Base-by-base conservation (phyloP, 2,888 invertebrate species). In the Aquatica leii region DNA sequence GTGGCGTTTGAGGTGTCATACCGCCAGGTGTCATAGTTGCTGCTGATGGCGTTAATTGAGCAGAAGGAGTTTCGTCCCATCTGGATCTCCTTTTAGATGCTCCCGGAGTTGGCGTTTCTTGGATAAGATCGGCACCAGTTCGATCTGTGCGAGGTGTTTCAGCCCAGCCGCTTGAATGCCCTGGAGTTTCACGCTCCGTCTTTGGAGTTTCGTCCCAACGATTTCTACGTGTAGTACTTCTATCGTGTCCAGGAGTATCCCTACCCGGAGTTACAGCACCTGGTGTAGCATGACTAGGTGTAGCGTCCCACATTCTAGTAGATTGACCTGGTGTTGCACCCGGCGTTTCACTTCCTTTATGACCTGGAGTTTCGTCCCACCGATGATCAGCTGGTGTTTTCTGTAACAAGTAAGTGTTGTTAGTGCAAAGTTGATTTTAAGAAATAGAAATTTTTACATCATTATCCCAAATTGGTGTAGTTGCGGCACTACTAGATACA, bases 131-230 rank as follows among this genome's bases (percentile, higher is more conserved):
- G 1, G 80, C 90, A 0, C 88, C 87, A 2, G 91, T 90, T 58
- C 98, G 88, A 80, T 98, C 97, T 0, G 97, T 95, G 66, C 96
- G 90, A 0, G 99, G 99, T 0, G 99, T 99, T 83, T 99, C 99
- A 12, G 98, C 98, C 99, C 99, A 99, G 1, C 98, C 98, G 69
- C 89, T 91, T 0, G 78, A 78, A 80, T 98, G 95, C 0, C 96
- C 97, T 0, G 98, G 97, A 0, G 98, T 98, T 84, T 97, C 97
- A 79, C 97, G 86, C 79, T 97, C 97, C 2, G 97, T 97, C 84
- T 96, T 96, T 0, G 99, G 99, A 0, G 99, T 99, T 82, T 99
- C 99, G 82, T 99, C 99, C 99, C 99, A 99, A 63, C 99, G 90
- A 84, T 99, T 99, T 49, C 98, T 87, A 9, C 98, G 84, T 14